These are phyloP conservation scores for Tachycineta bicolor DNA, from an alignment of 2,113 vertebrate species.

Conservation along the genomic window DNA sequence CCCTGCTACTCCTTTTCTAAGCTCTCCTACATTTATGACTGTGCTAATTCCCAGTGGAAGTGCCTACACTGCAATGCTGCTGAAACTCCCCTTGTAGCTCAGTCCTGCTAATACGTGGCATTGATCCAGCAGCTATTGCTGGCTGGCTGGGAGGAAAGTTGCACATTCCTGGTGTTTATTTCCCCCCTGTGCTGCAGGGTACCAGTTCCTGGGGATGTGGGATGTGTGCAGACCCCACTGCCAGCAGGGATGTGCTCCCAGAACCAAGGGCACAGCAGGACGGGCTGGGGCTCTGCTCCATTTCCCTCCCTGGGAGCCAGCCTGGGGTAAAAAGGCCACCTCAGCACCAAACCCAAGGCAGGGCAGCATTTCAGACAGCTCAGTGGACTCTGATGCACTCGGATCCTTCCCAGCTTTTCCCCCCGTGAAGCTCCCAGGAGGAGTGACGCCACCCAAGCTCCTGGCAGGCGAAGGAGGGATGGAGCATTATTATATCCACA, in stretches of 20 bases:
- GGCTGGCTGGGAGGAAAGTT: not conserved
- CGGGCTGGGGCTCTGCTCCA: accelerated
- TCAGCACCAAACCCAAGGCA: not conserved
- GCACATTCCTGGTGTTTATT: not conserved
- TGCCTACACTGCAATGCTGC: not conserved
- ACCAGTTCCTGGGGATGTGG: not conserved
- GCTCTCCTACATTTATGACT: slow-evolving; percentile 53
- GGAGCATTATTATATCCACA: not conserved
- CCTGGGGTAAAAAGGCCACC: not conserved
- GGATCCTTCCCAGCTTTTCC: not conserved
- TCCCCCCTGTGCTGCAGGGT: not conserved
- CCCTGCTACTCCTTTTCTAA: slow-evolving; percentile 19
- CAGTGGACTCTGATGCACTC: not conserved
- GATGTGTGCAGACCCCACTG: not conserved
- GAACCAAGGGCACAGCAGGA: not conserved
- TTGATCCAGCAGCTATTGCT: not conserved
- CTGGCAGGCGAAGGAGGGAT: not conserved
- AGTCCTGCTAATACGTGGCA: not conserved
- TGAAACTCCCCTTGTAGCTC: not conserved
- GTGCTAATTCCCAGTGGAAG: not conserved
- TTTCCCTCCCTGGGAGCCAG: not conserved
- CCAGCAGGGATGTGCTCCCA: not conserved
- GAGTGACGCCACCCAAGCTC: not conserved
- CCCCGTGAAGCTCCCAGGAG: not conserved
- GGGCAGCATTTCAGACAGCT: not conserved